These are phyloP conservation scores for Carlito syrichta DNA, from an alignment of 2,113 vertebrate genomes.

Conservation along the genomic window DNA sequence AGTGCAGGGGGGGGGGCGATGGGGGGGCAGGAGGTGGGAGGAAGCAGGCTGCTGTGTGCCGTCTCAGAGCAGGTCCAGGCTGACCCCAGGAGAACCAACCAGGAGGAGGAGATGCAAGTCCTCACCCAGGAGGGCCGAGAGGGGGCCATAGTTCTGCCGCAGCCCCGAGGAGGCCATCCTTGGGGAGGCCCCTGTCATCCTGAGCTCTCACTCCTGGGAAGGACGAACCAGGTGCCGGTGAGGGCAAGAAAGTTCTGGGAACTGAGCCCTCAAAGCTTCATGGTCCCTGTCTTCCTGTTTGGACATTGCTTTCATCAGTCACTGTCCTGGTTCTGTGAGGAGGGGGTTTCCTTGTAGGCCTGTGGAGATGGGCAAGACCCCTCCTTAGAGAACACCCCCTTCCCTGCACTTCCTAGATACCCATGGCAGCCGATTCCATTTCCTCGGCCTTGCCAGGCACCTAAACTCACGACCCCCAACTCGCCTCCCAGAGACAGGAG, in stretches of 20 bases:
- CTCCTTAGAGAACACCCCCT: not conserved
- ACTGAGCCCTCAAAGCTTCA: not conserved
- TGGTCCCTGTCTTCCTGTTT: not conserved
- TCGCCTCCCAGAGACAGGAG: not conserved
- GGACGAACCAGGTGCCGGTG: not conserved
- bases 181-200: no score
- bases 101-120: not conserved
- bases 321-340: not conserved
- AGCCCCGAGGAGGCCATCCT: not conserved
- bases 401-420: accelerated
- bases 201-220: not conserved
- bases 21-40: not conserved
- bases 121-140: accelerated
- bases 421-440: not conserved
- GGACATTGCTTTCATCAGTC: not conserved
- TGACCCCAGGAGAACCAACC: not conserved
- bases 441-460: not conserved
- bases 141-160: not conserved
- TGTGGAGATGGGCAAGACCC: not conserved
- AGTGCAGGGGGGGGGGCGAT: not conserved
- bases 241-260: not conserved
- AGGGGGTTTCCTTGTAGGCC: not conserved
- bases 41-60: not conserved
- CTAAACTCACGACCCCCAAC: not conserved
- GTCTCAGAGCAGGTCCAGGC: no score